Evolutionary conservation across 2,888 invertebrate species (phyloP), one percentile per base, ranked within the genome.

Genomic region (Limenitis camilla): DNA sequence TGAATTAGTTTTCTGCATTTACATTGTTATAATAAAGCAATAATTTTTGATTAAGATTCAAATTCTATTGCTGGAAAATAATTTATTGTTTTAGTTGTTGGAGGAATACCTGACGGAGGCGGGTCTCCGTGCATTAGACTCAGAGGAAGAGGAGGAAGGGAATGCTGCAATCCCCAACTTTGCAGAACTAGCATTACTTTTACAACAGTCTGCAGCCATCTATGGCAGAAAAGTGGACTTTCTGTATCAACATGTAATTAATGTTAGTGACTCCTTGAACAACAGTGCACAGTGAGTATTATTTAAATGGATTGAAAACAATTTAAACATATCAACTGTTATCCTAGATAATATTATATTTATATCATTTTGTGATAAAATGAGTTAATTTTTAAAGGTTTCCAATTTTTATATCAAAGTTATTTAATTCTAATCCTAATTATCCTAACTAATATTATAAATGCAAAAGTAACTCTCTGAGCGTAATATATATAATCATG

Each of bases 221-320:
- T 95, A 94, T 77, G 89, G 90, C 38, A 91, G 91, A 69, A 92
- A 93, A 83, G 91, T 95, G 28, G 94, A 95, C 74, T 89, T 82
- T 68, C 74, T 90, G 28, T 81, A 84, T 66, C 75, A 78, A 45
- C 82, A 86, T 54, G 84, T 84, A 41, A 65, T 78, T 36, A 61
- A 61, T 52, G 69, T 87, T 55, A 80, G 75, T 67, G 77, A 85
- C 56, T 68, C 77, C 27, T 69, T 88, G 30, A 68, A 72, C 5
- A 63, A 63, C 52, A 66, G 55, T 58, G 58, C 69, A 1, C 60
- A 58, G 82, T 74, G 50, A 71, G 73, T 70, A 49, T 43, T 9
- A 8, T 10, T 27, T 1, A 7, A 30, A n/a, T n/a, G n/a, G n/a
- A n/a, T n/a, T n/a, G n/a, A n/a, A n/a, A n/a, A n/a, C n/a, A n/a